Conservation (phyloP, 2,797 vertebrate species). For the Hypotaenidia philippensis region DNA sequence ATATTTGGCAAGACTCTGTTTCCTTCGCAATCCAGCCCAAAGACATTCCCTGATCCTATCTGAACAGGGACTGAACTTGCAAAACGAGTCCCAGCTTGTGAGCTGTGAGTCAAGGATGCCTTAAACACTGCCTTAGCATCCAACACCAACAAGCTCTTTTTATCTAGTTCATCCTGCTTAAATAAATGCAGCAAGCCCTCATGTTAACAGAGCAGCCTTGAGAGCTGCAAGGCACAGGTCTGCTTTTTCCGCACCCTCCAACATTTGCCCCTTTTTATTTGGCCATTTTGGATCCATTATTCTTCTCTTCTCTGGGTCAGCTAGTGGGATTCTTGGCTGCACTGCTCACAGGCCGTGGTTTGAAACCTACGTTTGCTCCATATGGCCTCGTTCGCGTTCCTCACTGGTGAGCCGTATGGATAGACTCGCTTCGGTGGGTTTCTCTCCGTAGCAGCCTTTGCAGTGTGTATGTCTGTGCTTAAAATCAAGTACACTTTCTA, state of each 20-base stretch:
- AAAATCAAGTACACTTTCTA: neutral
- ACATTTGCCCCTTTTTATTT: neutral
- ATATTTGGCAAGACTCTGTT: constrained; percentile 69
- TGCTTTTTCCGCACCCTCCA: neutral
- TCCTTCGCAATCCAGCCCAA: constrained; percentile 67
- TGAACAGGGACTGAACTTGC: constrained; percentile 68
- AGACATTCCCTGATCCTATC: constrained; percentile 75
- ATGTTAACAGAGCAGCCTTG: neutral
- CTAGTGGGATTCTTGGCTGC: neutral
- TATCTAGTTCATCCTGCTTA: constrained; percentile 26
- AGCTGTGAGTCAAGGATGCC: constrained; percentile 51
- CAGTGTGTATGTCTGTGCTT: neutral
- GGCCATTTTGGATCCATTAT: neutral
- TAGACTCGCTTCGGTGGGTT: neutral
- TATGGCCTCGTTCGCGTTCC: neutral
- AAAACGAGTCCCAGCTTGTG: constrained; percentile 71
- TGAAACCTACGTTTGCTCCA: neutral
- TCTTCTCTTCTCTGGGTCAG: neutral
- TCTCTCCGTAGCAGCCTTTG: neutral
- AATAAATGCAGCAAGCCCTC: constrained; percentile 26
- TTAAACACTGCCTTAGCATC: constrained; percentile 48
- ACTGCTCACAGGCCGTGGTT: neutral
- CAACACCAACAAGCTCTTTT: constrained; percentile 41
- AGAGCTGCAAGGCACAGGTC: neutral
- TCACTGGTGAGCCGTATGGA: neutral